A percentile compares a stretch with the other conserved stretches of the same genome.
These are phyloP conservation scores for Phylloscopus trochiloides DNA, from an alignment of 2,113 vertebrate species.

Conservation along the genomic window DNA sequence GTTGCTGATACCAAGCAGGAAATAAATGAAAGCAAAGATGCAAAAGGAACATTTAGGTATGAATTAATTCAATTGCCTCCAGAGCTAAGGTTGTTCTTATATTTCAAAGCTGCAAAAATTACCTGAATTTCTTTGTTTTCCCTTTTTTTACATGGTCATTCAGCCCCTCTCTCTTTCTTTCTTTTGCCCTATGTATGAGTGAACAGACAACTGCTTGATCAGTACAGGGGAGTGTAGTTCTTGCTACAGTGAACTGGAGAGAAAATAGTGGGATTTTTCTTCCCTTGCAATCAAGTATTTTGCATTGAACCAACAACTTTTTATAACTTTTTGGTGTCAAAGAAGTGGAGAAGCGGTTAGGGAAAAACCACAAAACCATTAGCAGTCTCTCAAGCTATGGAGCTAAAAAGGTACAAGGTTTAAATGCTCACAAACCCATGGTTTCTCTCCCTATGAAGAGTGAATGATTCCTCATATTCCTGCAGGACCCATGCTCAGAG, in stretches of 20 bases:
- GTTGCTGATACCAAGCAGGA: not conserved
- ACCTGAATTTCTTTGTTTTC: not conserved
- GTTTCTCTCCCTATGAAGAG: not conserved
- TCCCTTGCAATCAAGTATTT: not conserved
- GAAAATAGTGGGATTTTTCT: not conserved
- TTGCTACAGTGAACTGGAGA: not conserved
- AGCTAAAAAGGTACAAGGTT: not conserved
- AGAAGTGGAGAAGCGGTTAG: not conserved
- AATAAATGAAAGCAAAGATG: slow-evolving; percentile 19
- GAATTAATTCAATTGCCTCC: not conserved
- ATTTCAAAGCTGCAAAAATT: not conserved
- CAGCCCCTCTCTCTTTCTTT: not conserved
- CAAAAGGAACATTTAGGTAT: not conserved
- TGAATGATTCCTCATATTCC: not conserved
- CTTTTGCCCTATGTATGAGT: not conserved
- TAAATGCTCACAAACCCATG: not conserved
- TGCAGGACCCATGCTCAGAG: not conserved
- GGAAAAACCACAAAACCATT: not conserved
- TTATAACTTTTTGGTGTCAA: not conserved
- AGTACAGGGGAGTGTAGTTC: not conserved
- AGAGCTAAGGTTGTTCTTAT: not conserved
- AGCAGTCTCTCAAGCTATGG: not conserved
- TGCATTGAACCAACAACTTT: not conserved
- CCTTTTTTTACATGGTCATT: not conserved
- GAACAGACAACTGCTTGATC: not conserved